These are phyloP conservation scores for Hippopotamus amphibius DNA, from an alignment of 2,113 vertebrate genomes.

Conservation along the genomic window DNA sequence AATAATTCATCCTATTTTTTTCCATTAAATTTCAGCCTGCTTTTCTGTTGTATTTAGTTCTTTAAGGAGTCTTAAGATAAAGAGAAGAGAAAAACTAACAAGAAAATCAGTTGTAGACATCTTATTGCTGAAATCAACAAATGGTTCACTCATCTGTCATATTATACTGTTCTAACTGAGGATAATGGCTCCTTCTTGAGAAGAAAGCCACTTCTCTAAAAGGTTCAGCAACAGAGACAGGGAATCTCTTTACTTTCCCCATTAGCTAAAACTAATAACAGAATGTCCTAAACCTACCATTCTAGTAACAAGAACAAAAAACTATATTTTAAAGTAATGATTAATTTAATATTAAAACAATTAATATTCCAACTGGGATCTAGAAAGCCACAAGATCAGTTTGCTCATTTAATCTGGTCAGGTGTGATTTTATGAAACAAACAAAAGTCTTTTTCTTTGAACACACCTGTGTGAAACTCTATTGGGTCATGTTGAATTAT, in stretches of 20 bases:
- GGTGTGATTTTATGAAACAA: slow-evolving; percentile 24
- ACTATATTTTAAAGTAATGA: background rate
- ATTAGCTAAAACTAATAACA: background rate
- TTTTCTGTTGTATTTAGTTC: slow-evolving; percentile 29
- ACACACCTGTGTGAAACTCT: background rate
- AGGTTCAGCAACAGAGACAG: background rate
- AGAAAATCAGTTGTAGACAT: background rate
- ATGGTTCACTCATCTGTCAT: background rate
- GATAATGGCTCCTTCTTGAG: background rate
- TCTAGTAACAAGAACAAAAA: background rate
- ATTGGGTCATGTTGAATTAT: no score
- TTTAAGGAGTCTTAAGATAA: slow-evolving; percentile 1
- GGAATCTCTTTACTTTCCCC: background rate
- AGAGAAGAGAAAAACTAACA: background rate
- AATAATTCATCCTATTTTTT: slow-evolving; percentile 22
- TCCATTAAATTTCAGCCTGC: background rate
- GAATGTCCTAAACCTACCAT: background rate
- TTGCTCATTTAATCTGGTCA: background rate
- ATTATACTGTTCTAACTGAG: background rate
- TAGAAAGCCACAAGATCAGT: background rate
- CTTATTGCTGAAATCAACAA: slow-evolving; percentile 23
- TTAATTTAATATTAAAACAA: background rate
- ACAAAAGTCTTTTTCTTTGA: background rate
- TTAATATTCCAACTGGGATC: background rate
- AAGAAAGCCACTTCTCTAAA: background rate